Evolutionary conservation across 2,797 vertebrate genomes (phyloP).

Genomic region (Anguilla pacifica): DNA sequence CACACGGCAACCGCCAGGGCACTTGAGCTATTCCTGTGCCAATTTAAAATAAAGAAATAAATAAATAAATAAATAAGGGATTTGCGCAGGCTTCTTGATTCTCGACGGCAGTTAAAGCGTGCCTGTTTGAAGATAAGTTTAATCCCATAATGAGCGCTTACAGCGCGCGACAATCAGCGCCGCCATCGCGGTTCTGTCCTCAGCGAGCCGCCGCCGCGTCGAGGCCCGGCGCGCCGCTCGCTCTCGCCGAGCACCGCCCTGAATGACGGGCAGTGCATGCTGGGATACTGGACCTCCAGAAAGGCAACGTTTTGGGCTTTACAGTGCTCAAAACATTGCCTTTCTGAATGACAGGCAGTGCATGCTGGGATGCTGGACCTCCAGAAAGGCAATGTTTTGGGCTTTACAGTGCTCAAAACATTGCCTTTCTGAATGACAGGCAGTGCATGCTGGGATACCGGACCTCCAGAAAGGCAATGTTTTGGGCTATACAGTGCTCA

Average conservation of each 20-base stretch:
- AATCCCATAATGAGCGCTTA: constrained; percentile 46
- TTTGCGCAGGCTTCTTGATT: constrained; percentile 30
- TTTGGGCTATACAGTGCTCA: too few relatives aligned
- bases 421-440: neutral
- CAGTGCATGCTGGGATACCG: neutral
- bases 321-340: too few relatives aligned
- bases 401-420: neutral
- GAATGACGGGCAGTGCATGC: neutral
- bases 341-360: neutral
- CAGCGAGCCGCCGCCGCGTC: neutral
- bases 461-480: neutral
- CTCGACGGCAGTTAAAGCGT: constrained; percentile 35
- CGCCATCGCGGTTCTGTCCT: constrained; percentile 36
- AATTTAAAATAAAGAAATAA: neutral
- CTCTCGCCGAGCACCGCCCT: neutral
- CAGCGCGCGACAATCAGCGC: constrained; percentile 50
- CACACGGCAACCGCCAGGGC: constrained; percentile 21
- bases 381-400: neutral
- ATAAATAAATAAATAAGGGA: neutral
- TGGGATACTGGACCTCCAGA: neutral
- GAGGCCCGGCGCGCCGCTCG: too few relatives aligned
- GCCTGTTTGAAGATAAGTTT: constrained; percentile 59
- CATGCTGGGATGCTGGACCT: neutral
- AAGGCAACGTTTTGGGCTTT: neutral
- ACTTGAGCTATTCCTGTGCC: constrained; percentile 43